Percentiles rank a stretch among this genome's conserved stretches.
phyloP scores from a whole-genome alignment of 1,140 invertebrate species.

The Ostrea denselamellosa region DNA sequence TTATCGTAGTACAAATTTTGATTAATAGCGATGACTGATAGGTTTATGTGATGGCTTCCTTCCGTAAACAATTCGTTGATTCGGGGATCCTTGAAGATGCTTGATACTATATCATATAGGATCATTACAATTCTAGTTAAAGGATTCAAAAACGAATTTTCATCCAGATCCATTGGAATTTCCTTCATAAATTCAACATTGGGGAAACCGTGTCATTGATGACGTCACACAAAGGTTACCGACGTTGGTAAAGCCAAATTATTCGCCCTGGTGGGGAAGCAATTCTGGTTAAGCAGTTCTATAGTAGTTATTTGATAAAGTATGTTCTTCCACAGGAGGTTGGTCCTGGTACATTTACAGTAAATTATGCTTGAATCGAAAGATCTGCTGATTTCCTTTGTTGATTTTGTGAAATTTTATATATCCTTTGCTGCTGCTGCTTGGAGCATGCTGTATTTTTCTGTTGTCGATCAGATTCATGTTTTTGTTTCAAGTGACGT shows the following conservation, averaged over 20 bases:
- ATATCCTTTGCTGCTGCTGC: background rate
- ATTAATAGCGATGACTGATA: background rate
- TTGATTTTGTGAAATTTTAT: background rate
- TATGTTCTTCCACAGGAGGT: constrained; percentile 44
- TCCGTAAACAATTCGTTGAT: constrained; percentile 53
- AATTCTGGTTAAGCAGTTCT: background rate
- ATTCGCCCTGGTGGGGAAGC: constrained; percentile 30
- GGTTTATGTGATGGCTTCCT: constrained; percentile 48
- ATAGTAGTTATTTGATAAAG: constrained; percentile 29
- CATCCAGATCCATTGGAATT: constrained; percentile 30
- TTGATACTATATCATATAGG: constrained; percentile 44
- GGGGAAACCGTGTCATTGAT: constrained; percentile 40
- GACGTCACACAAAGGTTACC: constrained; percentile 47
- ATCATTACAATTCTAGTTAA: constrained; percentile 41
- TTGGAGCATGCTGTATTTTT: too few relatives aligned
- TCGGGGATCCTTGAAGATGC: constrained; percentile 38
- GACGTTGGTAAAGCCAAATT: background rate
- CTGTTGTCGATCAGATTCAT: background rate
- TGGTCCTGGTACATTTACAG: constrained; percentile 36
- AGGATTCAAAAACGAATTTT: constrained; percentile 45
- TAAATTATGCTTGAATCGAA: constrained; percentile 45
- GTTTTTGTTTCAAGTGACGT: constrained; percentile 21
- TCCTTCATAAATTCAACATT: constrained; percentile 48
- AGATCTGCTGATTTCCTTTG: background rate
- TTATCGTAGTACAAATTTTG: constrained; percentile 38